A percentile compares a stretch with the other conserved stretches of the same genome.
phyloP scores from a whole-genome alignment of 2,888 invertebrate genomes.

The Conomelus anceps region DNA sequence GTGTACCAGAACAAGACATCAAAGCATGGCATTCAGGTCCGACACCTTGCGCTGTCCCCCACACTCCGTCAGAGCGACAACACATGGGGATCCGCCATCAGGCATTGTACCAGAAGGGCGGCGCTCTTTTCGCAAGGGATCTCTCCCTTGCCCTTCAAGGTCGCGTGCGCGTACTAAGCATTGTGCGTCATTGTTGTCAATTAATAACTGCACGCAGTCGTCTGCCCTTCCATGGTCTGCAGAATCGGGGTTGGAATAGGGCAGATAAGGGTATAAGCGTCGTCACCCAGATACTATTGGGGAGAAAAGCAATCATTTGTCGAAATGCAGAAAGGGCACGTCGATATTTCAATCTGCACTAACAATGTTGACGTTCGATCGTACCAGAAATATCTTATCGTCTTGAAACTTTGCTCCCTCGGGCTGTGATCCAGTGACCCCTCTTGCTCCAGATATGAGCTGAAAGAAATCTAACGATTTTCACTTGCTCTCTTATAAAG shows the following conservation, averaged over 20 bases:
- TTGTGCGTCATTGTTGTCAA: constrained; percentile 8
- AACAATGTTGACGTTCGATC: background rate
- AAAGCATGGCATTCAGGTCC: background rate
- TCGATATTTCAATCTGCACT: background rate
- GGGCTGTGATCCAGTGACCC: background rate
- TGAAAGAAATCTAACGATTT: too few species aligned
- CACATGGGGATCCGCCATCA: background rate
- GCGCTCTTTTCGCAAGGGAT: background rate
- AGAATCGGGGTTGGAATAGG: background rate
- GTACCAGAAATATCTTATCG: background rate
- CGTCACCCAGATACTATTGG: background rate
- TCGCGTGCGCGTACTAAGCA: background rate
- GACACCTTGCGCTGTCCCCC: background rate
- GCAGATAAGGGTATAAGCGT: background rate
- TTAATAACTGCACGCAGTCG: constrained; percentile 3
- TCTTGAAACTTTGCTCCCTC: background rate
- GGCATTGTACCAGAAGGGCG: background rate
- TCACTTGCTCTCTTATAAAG: too few species aligned
- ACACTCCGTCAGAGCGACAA: background rate
- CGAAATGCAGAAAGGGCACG: background rate
- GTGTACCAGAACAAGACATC: background rate
- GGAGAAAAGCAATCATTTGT: background rate
- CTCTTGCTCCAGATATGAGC: too few species aligned
- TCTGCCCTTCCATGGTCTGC: background rate
- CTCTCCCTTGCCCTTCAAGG: background rate